These are phyloP conservation scores for Hyperoplus immaculatus DNA, from an alignment of 2,797 vertebrate species.

Conservation along the genomic window DNA sequence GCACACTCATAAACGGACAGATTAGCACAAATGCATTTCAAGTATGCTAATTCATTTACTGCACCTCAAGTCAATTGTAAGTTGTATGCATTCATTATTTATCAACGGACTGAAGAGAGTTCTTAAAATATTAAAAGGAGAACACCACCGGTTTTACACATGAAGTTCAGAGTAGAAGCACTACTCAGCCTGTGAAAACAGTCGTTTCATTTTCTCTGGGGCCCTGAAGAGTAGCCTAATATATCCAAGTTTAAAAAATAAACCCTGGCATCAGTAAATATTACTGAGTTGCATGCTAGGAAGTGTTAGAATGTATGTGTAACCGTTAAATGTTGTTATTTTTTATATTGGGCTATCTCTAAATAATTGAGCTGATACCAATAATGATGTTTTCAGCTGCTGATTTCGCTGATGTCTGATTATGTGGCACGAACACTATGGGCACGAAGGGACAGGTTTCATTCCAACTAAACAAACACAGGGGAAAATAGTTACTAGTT, in stretches of 20 bases:
- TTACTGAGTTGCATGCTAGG: neutral
- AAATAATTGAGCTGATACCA: too few relatives aligned
- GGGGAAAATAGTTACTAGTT: neutral
- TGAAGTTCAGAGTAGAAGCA: neutral
- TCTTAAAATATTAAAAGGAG: constrained; percentile 15
- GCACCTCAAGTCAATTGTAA: neutral
- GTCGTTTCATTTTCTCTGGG: neutral
- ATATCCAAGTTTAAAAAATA: neutral
- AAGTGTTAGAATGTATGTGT: neutral
- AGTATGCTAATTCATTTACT: neutral
- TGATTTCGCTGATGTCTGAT: neutral
- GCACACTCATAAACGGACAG: neutral
- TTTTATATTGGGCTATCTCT: too few relatives aligned
- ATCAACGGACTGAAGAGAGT: neutral
- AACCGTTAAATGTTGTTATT: too few relatives aligned
- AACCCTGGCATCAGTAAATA: neutral
- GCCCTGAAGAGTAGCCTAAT: neutral
- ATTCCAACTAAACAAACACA: constrained; percentile 2
- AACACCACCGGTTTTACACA: neutral
- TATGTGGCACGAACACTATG: too few relatives aligned
- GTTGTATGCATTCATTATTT: neutral
- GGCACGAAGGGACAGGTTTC: neutral
- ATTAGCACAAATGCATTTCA: constrained; percentile 1
- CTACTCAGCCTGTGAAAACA: neutral
- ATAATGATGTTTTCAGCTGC: neutral